Evolutionary conservation across 2,888 invertebrate species (phyloP).

Genomic region (Pristionchus mayeri): DNA sequence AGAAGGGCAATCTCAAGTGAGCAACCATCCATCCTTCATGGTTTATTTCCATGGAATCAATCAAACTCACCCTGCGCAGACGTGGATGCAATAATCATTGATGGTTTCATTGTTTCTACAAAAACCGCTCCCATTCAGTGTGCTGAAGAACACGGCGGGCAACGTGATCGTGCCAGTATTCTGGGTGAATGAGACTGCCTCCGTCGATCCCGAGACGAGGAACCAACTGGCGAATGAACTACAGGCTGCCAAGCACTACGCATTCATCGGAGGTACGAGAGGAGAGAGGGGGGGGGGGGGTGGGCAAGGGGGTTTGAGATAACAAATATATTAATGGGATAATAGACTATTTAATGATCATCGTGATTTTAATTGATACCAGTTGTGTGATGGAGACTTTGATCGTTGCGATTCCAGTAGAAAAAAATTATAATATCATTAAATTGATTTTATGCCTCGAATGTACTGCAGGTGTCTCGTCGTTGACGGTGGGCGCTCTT

Average conservation of each 20-base stretch:
- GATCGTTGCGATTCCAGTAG: too few species aligned
- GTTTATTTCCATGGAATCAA: neutral
- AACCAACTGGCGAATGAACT: conserved; percentile 59
- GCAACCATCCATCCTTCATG: conserved; percentile 43
- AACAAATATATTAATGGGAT: too few species aligned
- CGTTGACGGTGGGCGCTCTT: conserved; percentile 5
- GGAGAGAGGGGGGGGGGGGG: too few species aligned
- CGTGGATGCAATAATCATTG: neutral
- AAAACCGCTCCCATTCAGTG: conserved; percentile 49
- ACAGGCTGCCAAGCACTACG: conserved; percentile 46
- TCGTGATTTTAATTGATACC: too few species aligned
- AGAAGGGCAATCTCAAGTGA: conserved; percentile 67
- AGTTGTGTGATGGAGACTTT: too few species aligned
- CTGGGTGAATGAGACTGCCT: conserved; percentile 74
- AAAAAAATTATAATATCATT: too few species aligned
- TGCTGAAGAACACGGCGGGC: conserved; percentile 54
- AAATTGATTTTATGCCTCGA: too few species aligned
- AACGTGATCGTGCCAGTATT: conserved; percentile 70
- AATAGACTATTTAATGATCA: too few species aligned
- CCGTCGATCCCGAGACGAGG: conserved; percentile 67
- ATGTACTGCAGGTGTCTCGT: neutral
- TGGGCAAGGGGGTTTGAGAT: too few species aligned
- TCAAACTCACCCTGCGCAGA: neutral
- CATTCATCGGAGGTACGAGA: conserved; percentile 45
- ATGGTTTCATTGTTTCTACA: neutral